Base-by-base conservation (phyloP, 2,797 vertebrate species). In the Labroides dimidiatus region DNA sequence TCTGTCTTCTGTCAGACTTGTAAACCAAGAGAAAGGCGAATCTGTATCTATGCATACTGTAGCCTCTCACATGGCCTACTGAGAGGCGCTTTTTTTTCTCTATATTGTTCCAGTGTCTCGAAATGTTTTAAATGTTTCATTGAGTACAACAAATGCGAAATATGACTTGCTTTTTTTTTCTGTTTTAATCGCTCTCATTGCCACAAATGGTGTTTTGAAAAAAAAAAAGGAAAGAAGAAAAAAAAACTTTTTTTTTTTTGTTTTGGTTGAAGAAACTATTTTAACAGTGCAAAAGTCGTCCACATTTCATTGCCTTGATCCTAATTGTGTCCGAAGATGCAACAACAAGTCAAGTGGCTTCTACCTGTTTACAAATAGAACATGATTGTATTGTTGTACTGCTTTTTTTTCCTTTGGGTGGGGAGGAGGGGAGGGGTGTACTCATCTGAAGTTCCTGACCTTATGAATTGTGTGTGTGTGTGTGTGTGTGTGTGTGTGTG, bases 301-400 rank as follows among this genome's bases (percentile, higher is more conserved):
- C 96, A 96, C 96, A 96, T 98, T 97, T 99, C 97, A 98, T 99
- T 98, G 97, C 97, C 96, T 99, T 98, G 96, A 96, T 96, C 95
- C 94, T 95, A 96, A 96, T 94, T 96, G 95, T 97, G 96, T 99
- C 97, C 85, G 94, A 96, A 94, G 95, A 99, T 96, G 95, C 97
- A 98, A 96, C 96, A 97, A 96, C 95, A 96, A 96, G 95, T 96
- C 96, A 93, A 96, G 96, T 98, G 97, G 96, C 96, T 99, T 98
- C 97, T 98, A 98, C 96, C 96, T 98, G 98, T 99, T 99, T 99
- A 99, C 98, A 99, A 96, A 96, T 97, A 96, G 96, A 97, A 96
- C 93, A 97, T 98, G 98, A 99, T 99, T 99, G 98, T 99, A 98
- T 96, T 94, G 94, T 96, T 87, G 95, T 96, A 96, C 95, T 95